Evolutionary conservation across 2,797 vertebrate species (phyloP), one percentile per base, ranked within the genome.

Genomic region (Gorsachius magnificus): DNA sequence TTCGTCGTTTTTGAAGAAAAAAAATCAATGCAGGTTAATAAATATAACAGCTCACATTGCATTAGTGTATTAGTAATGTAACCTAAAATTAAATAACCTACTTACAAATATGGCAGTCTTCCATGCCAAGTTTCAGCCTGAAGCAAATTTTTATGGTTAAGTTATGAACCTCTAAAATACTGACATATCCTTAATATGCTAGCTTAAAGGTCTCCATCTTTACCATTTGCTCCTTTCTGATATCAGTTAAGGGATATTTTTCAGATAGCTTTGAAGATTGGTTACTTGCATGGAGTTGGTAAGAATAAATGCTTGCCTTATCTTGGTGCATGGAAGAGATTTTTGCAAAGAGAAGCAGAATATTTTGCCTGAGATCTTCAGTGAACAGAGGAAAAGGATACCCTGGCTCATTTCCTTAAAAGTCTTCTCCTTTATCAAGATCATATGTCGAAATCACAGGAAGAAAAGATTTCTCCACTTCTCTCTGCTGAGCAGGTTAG

Each of bases 101-200:
- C 92, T 97, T 94, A 85, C 86, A 96, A 95, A 96, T 93, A 95
- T 90, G 93, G 93, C 88, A 96, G n/a, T 45, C 22, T 96, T 96
- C 93, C 93, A 95, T 71, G 78, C 74, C 88, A 96, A 95, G 60
- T 83, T 95, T 92, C 77, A 95, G 64, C 86, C 90, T 71, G 45
- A 61, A 96, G 94, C 79, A 87, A 94, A 93, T 96, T 96, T 97
- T 97, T 97, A 96, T 91, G 68, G 89, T 92, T 85, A 97, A 95
- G 83, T 97, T 97, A 97, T 95, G 97, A 93, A 97, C 93, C 79
- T 96, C 81, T 97, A 90, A 97, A 97, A 97, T 96, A 83, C 75
- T 69, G 91, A 90, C 95, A 69, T 68, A 80, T 95, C 57, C 89
- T 96, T 96, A 96, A 96, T 87, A 90, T 56, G 46, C 69, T 96